Evolutionary conservation across 1,140 invertebrate genomes (phyloP), one percentile per base, ranked within the genome.

Genomic region (Stenopsyche tienmushanensis): DNA sequence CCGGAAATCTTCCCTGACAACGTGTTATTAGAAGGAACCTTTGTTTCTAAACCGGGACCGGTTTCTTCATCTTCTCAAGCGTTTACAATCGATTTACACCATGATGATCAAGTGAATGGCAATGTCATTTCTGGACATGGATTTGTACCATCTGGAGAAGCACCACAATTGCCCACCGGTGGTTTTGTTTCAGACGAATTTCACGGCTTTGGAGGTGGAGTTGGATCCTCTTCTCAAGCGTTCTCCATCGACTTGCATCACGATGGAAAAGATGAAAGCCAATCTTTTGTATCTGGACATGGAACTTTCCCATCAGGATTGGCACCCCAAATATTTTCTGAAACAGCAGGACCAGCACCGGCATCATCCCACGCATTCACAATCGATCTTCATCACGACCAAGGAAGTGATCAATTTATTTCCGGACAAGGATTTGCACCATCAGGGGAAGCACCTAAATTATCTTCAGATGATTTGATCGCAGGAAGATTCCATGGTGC

Each of bases 21-120:
- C n/a, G n/a, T n/a, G n/a, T n/a, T n/a, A n/a, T n/a, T n/a, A n/a
- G n/a, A n/a, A n/a, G n/a, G n/a, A n/a, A n/a, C n/a, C n/a, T n/a
- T n/a, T n/a, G n/a, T n/a, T n/a, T n/a, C n/a, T n/a, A n/a, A n/a
- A n/a, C n/a, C n/a, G n/a, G n/a, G n/a, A n/a, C n/a, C n/a, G n/a
- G n/a, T 17, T 25, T 18, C 23, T 9, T 1, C 8, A 49, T 29
- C 25, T 13, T 62, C 59, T 29, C 59, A 62, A 29, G 59, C 59
- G 2, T 62, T 62, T 18, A 21, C 20, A 17, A 62, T 62, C n/a
- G n/a, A 50, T 18, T 20, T 26, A 29, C 21, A 49, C 18, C 21
- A 62, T 59, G 55, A 20, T 45, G n/a, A 45, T 45, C 13, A n/a
- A n/a, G n/a, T n/a, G n/a, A n/a, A n/a, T n/a, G n/a, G n/a, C n/a